Evolutionary conservation across 2,113 vertebrate species (phyloP).

Genomic region (Syngnathus scovelli): DNA sequence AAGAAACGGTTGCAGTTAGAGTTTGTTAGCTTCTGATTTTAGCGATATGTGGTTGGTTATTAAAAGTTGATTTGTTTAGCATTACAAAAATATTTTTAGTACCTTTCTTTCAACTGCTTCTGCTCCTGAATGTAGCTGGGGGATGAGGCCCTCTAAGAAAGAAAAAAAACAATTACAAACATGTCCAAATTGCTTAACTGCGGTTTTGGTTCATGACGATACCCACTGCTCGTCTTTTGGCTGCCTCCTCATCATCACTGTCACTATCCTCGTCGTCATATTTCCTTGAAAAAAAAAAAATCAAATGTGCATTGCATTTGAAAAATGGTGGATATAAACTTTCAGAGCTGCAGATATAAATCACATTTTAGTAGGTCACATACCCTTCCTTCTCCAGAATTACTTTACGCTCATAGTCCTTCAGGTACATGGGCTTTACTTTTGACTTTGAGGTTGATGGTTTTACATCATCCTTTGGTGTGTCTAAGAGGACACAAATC

Average conservation of each 20-base stretch:
- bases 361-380: slow-evolving; percentile 34
- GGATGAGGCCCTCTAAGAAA: slow-evolving; percentile 63
- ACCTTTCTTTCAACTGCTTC: slow-evolving; percentile 79
- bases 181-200: not conserved
- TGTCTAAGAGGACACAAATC: slow-evolving; percentile 9
- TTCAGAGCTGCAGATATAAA: not conserved
- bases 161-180: not conserved
- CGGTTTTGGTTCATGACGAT: no score
- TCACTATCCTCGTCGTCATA: slow-evolving; percentile 81
- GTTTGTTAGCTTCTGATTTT: accelerated
- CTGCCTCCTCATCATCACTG: slow-evolving; percentile 46
- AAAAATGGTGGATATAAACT: not conserved
- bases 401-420: slow-evolving; percentile 86
- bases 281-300: slow-evolving; percentile 69
- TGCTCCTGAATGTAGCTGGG: slow-evolving; percentile 85
- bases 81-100: not conserved
- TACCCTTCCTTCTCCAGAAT: slow-evolving; percentile 85
- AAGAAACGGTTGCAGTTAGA: not conserved
- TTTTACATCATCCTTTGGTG: slow-evolving; percentile 32
- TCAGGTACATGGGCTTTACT: slow-evolving; percentile 80
- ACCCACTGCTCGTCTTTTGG: slow-evolving; percentile 53
- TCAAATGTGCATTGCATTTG: not conserved
- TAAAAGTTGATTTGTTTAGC: not conserved
- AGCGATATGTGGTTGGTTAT: not conserved
- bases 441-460: slow-evolving; percentile 61